These are phyloP conservation scores for Eleginops maclovinus DNA, from an alignment of 2,113 vertebrate species.

Conservation along the genomic window DNA sequence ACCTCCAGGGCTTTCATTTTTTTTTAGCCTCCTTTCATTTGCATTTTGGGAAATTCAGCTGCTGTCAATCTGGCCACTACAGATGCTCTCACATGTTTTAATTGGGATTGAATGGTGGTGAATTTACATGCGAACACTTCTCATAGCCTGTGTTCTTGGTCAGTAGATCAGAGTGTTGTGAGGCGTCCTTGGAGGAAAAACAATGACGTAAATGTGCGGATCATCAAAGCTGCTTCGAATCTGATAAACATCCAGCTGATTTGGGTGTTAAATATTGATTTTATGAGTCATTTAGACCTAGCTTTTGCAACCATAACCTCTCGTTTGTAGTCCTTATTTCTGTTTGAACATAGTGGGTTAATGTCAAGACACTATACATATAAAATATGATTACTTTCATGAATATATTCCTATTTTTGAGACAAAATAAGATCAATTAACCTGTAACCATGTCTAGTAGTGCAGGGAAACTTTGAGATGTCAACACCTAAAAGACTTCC, in stretches of 20 bases:
- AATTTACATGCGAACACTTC: constrained; percentile 8
- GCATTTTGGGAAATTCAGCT: constrained; percentile 34
- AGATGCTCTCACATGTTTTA: constrained; percentile 18
- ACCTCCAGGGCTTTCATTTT: constrained; percentile 32
- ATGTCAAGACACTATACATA: background rate
- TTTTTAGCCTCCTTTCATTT: constrained; percentile 27
- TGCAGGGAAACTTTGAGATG: constrained; percentile 14
- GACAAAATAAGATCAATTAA: background rate
- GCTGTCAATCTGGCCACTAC: constrained; percentile 25
- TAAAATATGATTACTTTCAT: background rate
- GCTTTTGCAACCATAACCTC: background rate
- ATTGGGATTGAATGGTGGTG: constrained; percentile 14
- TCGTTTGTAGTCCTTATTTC: background rate
- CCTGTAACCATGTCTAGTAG: background rate
- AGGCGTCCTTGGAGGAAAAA: constrained; percentile 24
- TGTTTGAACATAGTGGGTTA: background rate
- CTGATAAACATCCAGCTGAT: constrained; percentile 17
- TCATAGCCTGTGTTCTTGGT: background rate
- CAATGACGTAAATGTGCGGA: constrained; percentile 9
- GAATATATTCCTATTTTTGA: background rate
- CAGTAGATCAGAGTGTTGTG: constrained; percentile 25
- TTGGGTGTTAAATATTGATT: constrained; percentile 5
- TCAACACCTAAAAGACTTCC: background rate
- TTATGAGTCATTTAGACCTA: constrained; percentile 1
- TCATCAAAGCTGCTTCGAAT: constrained; percentile 34